These are phyloP conservation scores for Baccha elongata DNA, from an alignment of 2,888 invertebrate genomes.

Conservation along the genomic window DNA sequence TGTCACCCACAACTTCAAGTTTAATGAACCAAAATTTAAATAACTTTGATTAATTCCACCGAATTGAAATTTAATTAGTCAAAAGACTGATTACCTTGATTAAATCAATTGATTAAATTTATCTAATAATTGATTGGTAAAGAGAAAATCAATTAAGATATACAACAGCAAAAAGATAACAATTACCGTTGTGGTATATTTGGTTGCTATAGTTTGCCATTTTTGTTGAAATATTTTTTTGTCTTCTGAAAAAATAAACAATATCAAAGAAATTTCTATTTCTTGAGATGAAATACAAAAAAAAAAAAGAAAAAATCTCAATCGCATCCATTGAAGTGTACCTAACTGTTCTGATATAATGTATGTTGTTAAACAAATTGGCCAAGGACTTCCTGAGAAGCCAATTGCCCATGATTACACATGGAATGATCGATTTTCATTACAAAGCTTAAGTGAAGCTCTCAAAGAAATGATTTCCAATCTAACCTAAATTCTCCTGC, in stretches of 20 bases:
- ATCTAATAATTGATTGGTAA: neutral
- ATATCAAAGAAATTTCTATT: conserved; percentile 28
- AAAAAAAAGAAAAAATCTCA: neutral
- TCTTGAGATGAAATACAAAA: neutral
- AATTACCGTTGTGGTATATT: conserved; percentile 2
- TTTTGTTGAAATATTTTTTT: no score
- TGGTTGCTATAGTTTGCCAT: neutral
- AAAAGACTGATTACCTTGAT: conserved; percentile 17
- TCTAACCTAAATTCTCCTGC: conserved; percentile 41
- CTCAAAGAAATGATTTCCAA: conserved; percentile 33
- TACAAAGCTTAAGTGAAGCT: conserved; percentile 24
- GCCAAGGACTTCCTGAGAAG: conserved; percentile 19
- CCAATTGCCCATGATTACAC: conserved; percentile 29
- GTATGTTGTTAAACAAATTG: neutral
- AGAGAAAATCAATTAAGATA: conserved; percentile 28
- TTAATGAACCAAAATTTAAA: neutral
- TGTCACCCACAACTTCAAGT: no score
- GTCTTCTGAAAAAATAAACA: neutral
- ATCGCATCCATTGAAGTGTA: conserved; percentile 3
- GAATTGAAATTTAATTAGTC: conserved; percentile 47
- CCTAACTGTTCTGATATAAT: neutral
- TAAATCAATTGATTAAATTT: conserved; percentile 39
- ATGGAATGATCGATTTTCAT: conserved; percentile 52
- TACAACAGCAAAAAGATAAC: neutral
- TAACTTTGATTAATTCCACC: neutral